These are phyloP conservation scores for Carassius auratus DNA, from an alignment of 2,113 vertebrate genomes.

Conservation along the genomic window DNA sequence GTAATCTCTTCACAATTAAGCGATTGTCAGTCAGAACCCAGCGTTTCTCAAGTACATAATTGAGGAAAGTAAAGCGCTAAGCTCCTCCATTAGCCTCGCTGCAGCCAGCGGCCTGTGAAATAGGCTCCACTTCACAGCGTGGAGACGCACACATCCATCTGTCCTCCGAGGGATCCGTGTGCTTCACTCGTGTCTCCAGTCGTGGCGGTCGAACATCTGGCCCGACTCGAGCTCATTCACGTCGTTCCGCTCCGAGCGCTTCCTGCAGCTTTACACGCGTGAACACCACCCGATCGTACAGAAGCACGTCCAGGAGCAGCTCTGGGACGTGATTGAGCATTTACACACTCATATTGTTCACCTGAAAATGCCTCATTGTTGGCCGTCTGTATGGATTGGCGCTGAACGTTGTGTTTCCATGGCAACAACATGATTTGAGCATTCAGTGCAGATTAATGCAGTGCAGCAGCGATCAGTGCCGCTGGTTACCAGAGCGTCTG, in stretches of 20 bases:
- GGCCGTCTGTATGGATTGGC: background rate
- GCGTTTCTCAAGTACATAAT: slow-evolving; percentile 26
- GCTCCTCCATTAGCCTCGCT: slow-evolving; percentile 11
- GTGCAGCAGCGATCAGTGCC: background rate
- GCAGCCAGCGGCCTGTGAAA: slow-evolving; percentile 43
- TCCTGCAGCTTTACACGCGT: too few species aligned
- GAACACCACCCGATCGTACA: too few species aligned
- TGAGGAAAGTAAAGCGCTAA: slow-evolving; percentile 34
- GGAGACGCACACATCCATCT: background rate
- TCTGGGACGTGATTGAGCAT: background rate
- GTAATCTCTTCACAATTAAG: slow-evolving; percentile 3
- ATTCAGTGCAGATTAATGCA: slow-evolving; percentile 7
- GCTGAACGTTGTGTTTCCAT: slow-evolving; percentile 5
- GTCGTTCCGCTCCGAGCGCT: too few species aligned
- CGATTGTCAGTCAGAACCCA: slow-evolving; percentile 1
- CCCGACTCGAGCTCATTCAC: too few species aligned
- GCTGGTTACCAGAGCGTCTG: too few species aligned
- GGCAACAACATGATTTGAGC: slow-evolving; percentile 4
- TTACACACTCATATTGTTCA: slow-evolving; percentile 3
- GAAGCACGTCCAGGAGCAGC: background rate
- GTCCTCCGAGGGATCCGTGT: background rate
- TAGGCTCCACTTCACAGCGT: slow-evolving; percentile 32
- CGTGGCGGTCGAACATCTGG: background rate
- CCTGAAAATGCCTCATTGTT: slow-evolving; percentile 6
- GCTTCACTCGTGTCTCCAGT: background rate